These are phyloP conservation scores for Camponotus pennsylvanicus DNA, from an alignment of 1,140 invertebrate genomes.

Conservation along the genomic window DNA sequence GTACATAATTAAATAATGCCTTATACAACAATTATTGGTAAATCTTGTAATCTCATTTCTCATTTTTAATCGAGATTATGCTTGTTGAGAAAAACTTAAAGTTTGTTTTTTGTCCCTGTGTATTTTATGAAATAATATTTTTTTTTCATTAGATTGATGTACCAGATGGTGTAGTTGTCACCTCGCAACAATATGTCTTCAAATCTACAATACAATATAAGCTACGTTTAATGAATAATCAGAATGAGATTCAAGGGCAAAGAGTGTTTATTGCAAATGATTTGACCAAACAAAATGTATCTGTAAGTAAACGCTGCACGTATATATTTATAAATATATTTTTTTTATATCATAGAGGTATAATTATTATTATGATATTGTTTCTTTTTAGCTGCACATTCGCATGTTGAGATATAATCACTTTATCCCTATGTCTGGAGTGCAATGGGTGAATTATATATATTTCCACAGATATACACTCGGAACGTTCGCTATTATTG, in stretches of 20 bases:
- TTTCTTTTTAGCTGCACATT: slow-evolving; percentile 80
- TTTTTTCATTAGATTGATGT: slow-evolving; percentile 75
- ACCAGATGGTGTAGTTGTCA: slow-evolving; percentile 81
- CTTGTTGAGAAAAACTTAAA: background rate
- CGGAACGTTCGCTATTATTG: slow-evolving; percentile 77
- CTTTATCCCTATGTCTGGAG: slow-evolving; percentile 79
- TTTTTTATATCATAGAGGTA: slow-evolving; percentile 8
- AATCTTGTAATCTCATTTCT: slow-evolving; percentile 20
- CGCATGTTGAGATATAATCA: slow-evolving; percentile 81
- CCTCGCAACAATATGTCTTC: slow-evolving; percentile 71
- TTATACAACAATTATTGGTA: slow-evolving; percentile 1
- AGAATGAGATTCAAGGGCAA: slow-evolving; percentile 83
- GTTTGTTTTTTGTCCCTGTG: background rate
- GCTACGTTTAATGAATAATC: slow-evolving; percentile 80
- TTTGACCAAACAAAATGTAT: slow-evolving; percentile 84
- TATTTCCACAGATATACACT: slow-evolving; percentile 82
- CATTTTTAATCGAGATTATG: slow-evolving; percentile 9
- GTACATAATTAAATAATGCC: no score
- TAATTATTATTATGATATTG: slow-evolving; percentile 41
- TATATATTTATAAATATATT: background rate
- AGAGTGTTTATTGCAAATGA: slow-evolving; percentile 82
- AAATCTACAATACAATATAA: slow-evolving; percentile 79
- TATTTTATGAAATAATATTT: background rate
- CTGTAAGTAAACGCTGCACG: slow-evolving; percentile 74
- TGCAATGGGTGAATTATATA: slow-evolving; percentile 82